Evolutionary conservation across 2,888 invertebrate species (phyloP).

Genomic region (Brachypalpus laphriformis): DNA sequence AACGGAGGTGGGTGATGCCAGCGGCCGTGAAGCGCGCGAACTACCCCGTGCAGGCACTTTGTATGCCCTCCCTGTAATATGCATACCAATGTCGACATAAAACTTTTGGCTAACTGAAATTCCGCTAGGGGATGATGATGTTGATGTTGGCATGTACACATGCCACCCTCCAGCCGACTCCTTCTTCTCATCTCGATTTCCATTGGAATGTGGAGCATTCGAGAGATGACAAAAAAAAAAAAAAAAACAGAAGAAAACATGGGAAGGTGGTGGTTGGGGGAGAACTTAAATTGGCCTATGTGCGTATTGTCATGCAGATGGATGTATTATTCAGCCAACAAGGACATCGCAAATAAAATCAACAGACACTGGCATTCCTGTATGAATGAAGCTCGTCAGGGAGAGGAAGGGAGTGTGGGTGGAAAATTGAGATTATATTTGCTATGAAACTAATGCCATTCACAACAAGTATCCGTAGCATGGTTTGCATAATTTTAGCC

Average conservation of each 20-base stretch:
- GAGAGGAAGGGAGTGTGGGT: neutral
- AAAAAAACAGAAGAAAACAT: conserved; percentile 15
- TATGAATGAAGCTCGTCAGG: conserved; percentile 21
- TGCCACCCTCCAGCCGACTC: conserved; percentile 10
- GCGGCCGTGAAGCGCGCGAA: conserved; percentile 38
- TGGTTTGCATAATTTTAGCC: conserved; percentile 74
- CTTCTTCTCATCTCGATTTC: conserved; percentile 24
- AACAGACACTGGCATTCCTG: conserved; percentile 64
- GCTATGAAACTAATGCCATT: conserved; percentile 74
- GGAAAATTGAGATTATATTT: conserved; percentile 73
- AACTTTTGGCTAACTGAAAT: conserved; percentile 75
- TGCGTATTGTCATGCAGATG: conserved; percentile 74
- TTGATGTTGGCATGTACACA: conserved; percentile 67
- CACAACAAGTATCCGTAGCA: conserved; percentile 73
- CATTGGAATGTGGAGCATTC: conserved; percentile 68
- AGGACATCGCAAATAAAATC: conserved; percentile 70
- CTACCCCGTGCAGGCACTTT: conserved; percentile 63
- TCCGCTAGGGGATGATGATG: conserved; percentile 73
- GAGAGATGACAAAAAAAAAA: conserved; percentile 19
- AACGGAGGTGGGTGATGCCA: neutral
- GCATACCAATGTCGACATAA: conserved; percentile 74
- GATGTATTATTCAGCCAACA: conserved; percentile 74
- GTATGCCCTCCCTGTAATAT: conserved; percentile 60
- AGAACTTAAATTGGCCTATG: conserved; percentile 73
- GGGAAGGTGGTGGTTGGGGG: neutral